These are phyloP conservation scores for Meloidogyne hapla DNA, from an alignment of 1,140 invertebrate genomes.

Conservation along the genomic window DNA sequence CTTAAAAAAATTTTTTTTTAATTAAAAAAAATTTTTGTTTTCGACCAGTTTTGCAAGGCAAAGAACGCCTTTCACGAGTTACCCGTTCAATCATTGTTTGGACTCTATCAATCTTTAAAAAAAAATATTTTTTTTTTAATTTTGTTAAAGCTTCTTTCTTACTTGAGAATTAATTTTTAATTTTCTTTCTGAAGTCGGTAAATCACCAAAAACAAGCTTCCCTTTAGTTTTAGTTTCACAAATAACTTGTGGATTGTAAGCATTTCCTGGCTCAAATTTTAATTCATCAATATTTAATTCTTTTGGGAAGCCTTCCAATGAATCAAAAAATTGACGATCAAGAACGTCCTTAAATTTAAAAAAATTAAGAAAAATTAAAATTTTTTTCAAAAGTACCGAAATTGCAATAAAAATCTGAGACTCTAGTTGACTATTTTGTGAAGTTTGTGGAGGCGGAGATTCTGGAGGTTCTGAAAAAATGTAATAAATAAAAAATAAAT, in stretches of 20 bases:
- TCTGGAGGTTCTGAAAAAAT: conserved; percentile 16
- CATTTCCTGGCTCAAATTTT: conserved; percentile 63
- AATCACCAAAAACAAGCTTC: conserved; percentile 71
- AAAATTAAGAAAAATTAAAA: background rate
- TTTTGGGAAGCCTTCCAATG: conserved; percentile 40
- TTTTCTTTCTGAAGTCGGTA: conserved; percentile 60
- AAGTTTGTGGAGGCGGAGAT: conserved; percentile 1
- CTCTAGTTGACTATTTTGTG: background rate
- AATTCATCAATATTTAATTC: conserved; percentile 55
- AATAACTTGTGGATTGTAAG: conserved; percentile 75
- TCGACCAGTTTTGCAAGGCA: conserved; percentile 66
- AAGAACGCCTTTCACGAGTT: conserved; percentile 15
- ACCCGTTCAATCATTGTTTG: conserved; percentile 24
- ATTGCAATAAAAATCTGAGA: background rate
- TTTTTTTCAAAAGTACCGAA: conserved; percentile 1
- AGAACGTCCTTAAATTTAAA: conserved; percentile 60
- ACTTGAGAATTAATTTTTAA: conserved; percentile 65
- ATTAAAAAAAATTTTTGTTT: conserved; percentile 74
- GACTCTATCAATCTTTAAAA: conserved; percentile 36
- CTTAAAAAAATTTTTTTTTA: conserved; percentile 69
- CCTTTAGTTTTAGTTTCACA: conserved; percentile 77
- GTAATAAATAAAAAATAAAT: background rate
- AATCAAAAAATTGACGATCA: conserved; percentile 54
- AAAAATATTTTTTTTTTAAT: conserved; percentile 31
- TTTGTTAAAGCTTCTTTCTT: conserved; percentile 58